Conservation (phyloP, 2,113 vertebrate genomes). For the Pteruthius melanotis region DNA sequence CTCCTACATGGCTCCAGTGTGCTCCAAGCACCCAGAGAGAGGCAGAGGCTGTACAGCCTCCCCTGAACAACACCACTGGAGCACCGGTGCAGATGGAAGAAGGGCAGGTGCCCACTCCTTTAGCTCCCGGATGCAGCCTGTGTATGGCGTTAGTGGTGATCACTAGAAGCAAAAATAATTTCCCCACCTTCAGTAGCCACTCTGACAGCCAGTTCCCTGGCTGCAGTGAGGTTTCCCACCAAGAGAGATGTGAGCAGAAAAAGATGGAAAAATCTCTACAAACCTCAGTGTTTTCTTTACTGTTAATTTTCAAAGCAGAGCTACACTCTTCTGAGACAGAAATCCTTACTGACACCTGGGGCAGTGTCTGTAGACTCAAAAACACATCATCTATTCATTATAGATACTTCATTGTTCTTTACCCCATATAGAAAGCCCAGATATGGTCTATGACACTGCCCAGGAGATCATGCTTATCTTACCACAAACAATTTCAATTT, state of each 20-base stretch:
- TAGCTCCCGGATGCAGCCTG: neutral
- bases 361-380: neutral
- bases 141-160: rapidly evolving
- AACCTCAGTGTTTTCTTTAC: neutral
- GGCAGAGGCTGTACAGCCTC: rapidly evolving
- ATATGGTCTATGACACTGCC: neutral
- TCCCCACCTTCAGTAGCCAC: neutral
- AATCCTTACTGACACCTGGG: neutral
- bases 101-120: neutral
- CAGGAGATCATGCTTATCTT: neutral
- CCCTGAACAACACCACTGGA: neutral
- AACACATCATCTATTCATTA: neutral
- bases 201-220: neutral
- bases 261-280: neutral
- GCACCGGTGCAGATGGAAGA: rapidly evolving
- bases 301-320: neutral
- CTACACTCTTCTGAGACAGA: neutral
- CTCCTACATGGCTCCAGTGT: neutral
- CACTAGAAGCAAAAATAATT: neutral
- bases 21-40: neutral
- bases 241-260: neutral
- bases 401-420: neutral
- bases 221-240: neutral
- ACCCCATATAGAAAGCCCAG: neutral
- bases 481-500: neutral